A percentile compares a stretch with the other conserved stretches of the same genome.
Evolutionary conservation across 2,797 vertebrate genomes (phyloP).

Genomic region (Peromyscus nudipes): DNA sequence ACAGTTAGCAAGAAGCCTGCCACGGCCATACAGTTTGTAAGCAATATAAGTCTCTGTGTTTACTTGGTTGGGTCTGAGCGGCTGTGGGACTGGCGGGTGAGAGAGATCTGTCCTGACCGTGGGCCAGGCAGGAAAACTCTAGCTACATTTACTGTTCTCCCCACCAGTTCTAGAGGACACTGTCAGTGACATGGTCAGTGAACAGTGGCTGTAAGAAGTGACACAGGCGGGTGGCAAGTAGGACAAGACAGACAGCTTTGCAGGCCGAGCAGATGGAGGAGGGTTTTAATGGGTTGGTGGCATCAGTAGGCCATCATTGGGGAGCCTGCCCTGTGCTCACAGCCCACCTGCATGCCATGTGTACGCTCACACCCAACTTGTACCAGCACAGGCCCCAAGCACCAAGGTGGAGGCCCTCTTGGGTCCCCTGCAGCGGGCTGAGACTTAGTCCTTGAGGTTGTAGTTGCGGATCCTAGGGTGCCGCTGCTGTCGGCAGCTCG

Average conservation of each 20-base stretch:
- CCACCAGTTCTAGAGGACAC: neutral
- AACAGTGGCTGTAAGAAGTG: neutral
- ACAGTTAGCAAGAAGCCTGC: too few relatives aligned
- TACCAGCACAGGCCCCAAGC: neutral
- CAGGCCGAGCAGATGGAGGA: neutral
- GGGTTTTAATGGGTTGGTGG: neutral
- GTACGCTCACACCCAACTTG: neutral
- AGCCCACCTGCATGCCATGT: neutral
- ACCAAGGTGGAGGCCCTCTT: neutral
- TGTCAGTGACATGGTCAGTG: neutral
- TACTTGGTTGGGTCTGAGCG: too few relatives aligned
- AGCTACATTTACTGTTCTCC: neutral
- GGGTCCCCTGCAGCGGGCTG: fast-evolving
- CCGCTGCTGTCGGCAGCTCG: conserved; percentile 74
- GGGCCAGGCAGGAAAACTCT: too few relatives aligned
- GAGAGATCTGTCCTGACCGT: too few relatives aligned
- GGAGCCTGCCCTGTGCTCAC: neutral
- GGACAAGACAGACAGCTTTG: neutral
- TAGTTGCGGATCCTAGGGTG: conserved; percentile 93
- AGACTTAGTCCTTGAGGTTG: conserved; percentile 92
- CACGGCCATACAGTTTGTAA: too few relatives aligned
- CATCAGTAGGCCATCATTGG: neutral
- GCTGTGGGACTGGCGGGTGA: too few relatives aligned
- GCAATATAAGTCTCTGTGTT: too few relatives aligned
- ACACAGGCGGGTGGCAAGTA: neutral